Conservation (phyloP, 2,888 invertebrate species). For the Diachrysia chrysitis region DNA sequence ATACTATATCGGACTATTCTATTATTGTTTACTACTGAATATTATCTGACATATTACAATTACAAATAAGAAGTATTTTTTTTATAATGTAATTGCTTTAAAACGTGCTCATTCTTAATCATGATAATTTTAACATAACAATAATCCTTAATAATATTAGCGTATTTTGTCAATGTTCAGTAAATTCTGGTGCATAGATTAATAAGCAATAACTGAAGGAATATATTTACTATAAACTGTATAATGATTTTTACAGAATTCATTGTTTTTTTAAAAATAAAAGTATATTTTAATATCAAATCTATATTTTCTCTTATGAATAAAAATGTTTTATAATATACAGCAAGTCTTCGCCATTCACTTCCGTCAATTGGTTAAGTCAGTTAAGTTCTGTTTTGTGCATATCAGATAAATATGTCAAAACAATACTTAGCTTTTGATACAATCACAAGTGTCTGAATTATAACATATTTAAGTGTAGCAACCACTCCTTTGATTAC, state of each 20-base stretch:
- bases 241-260: conserved; percentile 51
- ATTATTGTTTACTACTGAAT: conserved; percentile 40
- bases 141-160: conserved; percentile 46
- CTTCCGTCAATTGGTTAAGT: conserved; percentile 48
- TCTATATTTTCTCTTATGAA: conserved; percentile 67
- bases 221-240: conserved; percentile 66
- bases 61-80: conserved; percentile 48
- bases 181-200: conserved; percentile 74
- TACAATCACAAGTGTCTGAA: conserved; percentile 3
- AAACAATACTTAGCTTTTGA: conserved; percentile 11
- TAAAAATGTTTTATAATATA: conserved; percentile 50
- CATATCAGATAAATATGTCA: conserved; percentile 15
- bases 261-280: conserved; percentile 65
- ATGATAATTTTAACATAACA: conserved; percentile 52
- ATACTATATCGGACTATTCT: conserved; percentile 36
- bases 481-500: conserved; percentile 19
- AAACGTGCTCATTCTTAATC: conserved; percentile 50
- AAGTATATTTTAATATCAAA: conserved; percentile 69
- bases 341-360: conserved; percentile 40
- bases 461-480: conserved; percentile 11
- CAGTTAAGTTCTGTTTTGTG: conserved; percentile 61
- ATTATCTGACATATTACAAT: conserved; percentile 44
- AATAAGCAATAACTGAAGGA: conserved; percentile 69
- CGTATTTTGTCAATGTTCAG: conserved; percentile 58
- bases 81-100: conserved; percentile 56